These are phyloP conservation scores for Pseudococcus jackbeardsleyi DNA, from an alignment of 2,888 invertebrate genomes.

Conservation along the genomic window DNA sequence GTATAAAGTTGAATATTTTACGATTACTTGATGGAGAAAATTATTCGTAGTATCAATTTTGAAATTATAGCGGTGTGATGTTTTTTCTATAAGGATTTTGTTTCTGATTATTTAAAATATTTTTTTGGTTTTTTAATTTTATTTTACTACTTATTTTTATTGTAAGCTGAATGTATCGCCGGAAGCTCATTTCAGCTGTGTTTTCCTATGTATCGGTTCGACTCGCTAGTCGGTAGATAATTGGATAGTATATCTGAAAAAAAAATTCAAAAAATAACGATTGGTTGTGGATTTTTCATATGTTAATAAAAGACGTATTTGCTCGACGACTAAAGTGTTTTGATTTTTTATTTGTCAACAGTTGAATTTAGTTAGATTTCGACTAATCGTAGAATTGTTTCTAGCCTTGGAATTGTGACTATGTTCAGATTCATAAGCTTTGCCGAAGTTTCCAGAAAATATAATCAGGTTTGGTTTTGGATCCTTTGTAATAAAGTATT, in stretches of 20 bases:
- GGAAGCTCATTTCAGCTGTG: background rate
- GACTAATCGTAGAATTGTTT: too few species aligned
- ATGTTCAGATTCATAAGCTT: too few species aligned
- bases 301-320: slow-evolving; percentile 13
- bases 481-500: too few species aligned
- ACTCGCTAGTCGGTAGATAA: background rate
- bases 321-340: background rate
- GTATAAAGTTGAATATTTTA: background rate
- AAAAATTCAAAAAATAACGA: background rate
- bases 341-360: background rate
- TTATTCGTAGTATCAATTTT: background rate
- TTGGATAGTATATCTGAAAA: too few species aligned
- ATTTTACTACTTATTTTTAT: background rate
- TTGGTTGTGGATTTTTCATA: background rate
- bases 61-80: background rate
- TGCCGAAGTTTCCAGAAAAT: too few species aligned
- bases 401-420: too few species aligned
- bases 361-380: too few species aligned
- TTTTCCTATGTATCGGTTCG: background rate
- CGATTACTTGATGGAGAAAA: background rate
- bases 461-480: too few species aligned
- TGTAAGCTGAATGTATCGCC: background rate
- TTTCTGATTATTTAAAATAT: background rate
- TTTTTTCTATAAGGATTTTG: background rate
- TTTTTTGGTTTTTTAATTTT: background rate